Conservation (phyloP, 2,888 invertebrate species). For the Xanthia togata region DNA sequence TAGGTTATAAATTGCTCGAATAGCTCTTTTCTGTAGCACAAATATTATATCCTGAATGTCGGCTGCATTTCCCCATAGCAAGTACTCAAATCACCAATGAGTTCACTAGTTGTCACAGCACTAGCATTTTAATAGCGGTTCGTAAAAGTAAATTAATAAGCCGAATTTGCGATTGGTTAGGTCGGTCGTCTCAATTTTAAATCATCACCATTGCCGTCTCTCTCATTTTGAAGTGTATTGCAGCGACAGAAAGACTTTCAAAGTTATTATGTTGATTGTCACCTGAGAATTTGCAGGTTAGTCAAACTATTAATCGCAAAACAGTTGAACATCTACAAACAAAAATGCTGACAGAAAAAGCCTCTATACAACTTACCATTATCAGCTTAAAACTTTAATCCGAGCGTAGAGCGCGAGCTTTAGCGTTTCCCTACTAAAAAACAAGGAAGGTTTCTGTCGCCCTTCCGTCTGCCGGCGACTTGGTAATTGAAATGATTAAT, state of each 20-base stretch:
- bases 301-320: not conserved
- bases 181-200: not conserved
- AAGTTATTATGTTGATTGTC: not conserved
- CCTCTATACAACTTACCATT: conserved; percentile 9
- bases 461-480: conserved; percentile 64
- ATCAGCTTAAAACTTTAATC: conserved; percentile 49
- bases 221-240: not conserved
- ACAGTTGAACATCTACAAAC: not conserved
- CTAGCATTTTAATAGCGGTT: not conserved
- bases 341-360: conserved; percentile 31
- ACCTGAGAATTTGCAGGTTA: not conserved
- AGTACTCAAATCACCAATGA: not conserved
- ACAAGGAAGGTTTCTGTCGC: conserved; percentile 66
- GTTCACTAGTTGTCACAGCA: not conserved
- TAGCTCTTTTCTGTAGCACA: too few relatives aligned
- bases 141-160: too few relatives aligned
- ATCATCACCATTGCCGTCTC: not conserved
- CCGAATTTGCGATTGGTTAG: not conserved
- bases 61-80: too few relatives aligned
- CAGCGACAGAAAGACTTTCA: not conserved
- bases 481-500: conserved; percentile 83
- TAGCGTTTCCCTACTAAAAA: conserved; percentile 50
- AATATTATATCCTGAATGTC: too few relatives aligned
- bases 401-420: too few relatives aligned
- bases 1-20: too few relatives aligned